These are phyloP conservation scores for Channa argus DNA, from an alignment of 2,113 vertebrate genomes.

Conservation along the genomic window DNA sequence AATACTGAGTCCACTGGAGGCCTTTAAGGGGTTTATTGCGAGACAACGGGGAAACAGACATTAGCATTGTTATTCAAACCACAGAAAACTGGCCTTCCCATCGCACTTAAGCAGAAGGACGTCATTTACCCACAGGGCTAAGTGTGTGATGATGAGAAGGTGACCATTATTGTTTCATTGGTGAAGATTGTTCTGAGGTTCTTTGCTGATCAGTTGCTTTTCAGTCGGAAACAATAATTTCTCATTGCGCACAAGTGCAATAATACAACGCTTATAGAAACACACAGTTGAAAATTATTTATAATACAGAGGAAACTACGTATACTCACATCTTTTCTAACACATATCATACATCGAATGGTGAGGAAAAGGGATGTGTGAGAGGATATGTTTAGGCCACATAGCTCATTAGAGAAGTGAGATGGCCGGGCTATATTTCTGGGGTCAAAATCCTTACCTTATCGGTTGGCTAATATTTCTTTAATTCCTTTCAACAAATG, in stretches of 20 bases:
- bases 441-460: not conserved
- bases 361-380: not conserved
- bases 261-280: slow-evolving; percentile 13
- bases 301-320: slow-evolving; percentile 25
- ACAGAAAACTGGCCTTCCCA: slow-evolving; percentile 61
- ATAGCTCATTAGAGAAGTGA: no score
- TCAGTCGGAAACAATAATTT: slow-evolving; percentile 47
- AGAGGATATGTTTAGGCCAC: slow-evolving; percentile 16
- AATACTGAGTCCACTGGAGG: slow-evolving; percentile 62
- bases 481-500: no score
- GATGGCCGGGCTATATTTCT: no score
- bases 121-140: slow-evolving; percentile 55
- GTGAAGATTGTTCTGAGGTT: slow-evolving; percentile 47
- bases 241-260: slow-evolving; percentile 11
- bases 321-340: not conserved
- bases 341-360: slow-evolving; percentile 5
- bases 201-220: slow-evolving; percentile 66
- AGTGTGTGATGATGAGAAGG: slow-evolving; percentile 74
- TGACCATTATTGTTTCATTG: slow-evolving; percentile 54
- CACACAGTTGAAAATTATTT: not conserved
- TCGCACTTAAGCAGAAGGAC: slow-evolving; percentile 39
- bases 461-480: no score
- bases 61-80: slow-evolving; percentile 73
- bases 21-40: slow-evolving; percentile 58
- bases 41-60: slow-evolving; percentile 69